Percentiles rank a stretch among this genome's conserved stretches.
Evolutionary conservation across 2,888 invertebrate species (phyloP).

Genomic region (Ryuthela nishihirai): DNA sequence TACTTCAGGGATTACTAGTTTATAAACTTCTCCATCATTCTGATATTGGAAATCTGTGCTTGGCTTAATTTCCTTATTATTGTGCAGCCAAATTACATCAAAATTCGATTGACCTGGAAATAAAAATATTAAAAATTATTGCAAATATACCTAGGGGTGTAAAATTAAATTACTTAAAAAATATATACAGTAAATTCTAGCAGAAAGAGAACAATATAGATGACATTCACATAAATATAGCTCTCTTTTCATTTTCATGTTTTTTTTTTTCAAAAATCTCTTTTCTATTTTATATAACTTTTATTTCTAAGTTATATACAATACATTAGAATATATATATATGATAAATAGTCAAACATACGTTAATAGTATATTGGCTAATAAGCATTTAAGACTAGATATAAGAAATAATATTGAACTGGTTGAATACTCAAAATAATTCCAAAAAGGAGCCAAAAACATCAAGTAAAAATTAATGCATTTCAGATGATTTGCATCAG

Average conservation of each 20-base stretch:
- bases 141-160: neutral
- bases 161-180: neutral
- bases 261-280: too few species aligned
- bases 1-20: conserved; percentile 85
- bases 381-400: neutral
- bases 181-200: neutral
- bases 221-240: too few species aligned
- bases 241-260: too few species aligned
- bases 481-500: too few species aligned
- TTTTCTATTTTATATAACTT: too few species aligned
- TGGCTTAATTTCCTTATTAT: conserved; percentile 94
- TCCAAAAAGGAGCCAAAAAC: too few species aligned
- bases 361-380: neutral
- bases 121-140: neutral
- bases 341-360: too few species aligned
- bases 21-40: conserved; percentile 84
- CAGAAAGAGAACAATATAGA: neutral
- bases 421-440: too few species aligned
- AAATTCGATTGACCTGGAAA: conserved; percentile 75
- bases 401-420: neutral
- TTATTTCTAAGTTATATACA: too few species aligned
- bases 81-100: conserved; percentile 94
- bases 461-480: too few species aligned
- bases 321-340: too few species aligned
- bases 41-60: conserved; percentile 94